phyloP scores from a whole-genome alignment of 2,113 vertebrate species.

The Vombatus ursinus region DNA sequence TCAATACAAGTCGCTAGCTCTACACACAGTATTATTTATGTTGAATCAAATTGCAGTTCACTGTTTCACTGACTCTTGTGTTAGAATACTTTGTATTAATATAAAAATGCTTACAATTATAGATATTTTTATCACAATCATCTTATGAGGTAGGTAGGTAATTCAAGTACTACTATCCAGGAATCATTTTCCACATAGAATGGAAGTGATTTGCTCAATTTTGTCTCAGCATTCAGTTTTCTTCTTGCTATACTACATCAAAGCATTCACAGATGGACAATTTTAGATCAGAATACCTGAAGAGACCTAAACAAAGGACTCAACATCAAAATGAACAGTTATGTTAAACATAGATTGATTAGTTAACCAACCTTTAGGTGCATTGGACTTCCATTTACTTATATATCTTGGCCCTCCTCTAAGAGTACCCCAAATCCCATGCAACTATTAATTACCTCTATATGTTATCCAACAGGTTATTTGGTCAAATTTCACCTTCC shows the following conservation, averaged over 20 bases:
- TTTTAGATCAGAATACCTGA: not conserved
- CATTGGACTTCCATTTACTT: not conserved
- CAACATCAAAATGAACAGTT: not conserved
- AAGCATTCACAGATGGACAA: not conserved
- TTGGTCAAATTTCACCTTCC: too few relatives aligned
- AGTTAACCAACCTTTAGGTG: not conserved
- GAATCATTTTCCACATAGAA: not conserved
- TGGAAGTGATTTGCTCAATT: not conserved
- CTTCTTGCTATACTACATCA: not conserved
- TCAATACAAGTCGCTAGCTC: not conserved
- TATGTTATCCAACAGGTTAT: not conserved
- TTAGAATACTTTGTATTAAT: not conserved
- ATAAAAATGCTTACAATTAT: not conserved
- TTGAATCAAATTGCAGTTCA: not conserved
- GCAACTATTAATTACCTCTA: not conserved
- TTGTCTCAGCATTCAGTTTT: not conserved
- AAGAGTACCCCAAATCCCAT: too few relatives aligned
- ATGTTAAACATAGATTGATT: not conserved
- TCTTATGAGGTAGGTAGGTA: not conserved
- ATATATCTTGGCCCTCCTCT: not conserved
- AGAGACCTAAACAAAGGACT: not conserved
- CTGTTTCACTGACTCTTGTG: not conserved
- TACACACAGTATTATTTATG: not conserved
- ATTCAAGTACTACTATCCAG: not conserved
- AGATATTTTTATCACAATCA: not conserved